Evolutionary conservation across 2,888 invertebrate genomes (phyloP).

Genomic region (Parascotia fuliginaria): DNA sequence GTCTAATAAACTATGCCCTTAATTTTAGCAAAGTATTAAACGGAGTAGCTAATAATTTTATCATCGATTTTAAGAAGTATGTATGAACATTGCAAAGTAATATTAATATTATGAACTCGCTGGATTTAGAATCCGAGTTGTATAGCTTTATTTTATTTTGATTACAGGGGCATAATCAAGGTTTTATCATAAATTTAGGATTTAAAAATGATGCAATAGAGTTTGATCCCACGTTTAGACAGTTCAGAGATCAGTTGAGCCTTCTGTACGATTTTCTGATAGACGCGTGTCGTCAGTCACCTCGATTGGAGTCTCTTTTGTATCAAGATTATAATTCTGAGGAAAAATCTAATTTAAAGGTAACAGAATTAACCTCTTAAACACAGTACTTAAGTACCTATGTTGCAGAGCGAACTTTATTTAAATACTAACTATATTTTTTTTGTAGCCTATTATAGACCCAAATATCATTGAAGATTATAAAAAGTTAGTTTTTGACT

Average conservation of each 20-base stretch:
- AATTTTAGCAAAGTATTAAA: too few species aligned
- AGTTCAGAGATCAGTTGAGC: constrained; percentile 89
- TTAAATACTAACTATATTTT: constrained; percentile 1
- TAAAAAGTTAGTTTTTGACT: constrained; percentile 85
- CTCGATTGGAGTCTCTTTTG: constrained; percentile 92
- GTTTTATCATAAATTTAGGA: constrained; percentile 87
- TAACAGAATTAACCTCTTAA: too few species aligned
- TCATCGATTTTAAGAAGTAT: too few species aligned
- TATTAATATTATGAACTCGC: too few species aligned
- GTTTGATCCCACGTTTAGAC: constrained; percentile 91
- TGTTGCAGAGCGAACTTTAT: too few species aligned
- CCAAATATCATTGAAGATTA: constrained; percentile 88
- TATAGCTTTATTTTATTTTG: neutral
- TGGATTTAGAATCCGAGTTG: too few species aligned
- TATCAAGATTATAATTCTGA: constrained; percentile 87
- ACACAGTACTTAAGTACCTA: too few species aligned
- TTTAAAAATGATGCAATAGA: constrained; percentile 87
- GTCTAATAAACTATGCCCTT: too few species aligned
- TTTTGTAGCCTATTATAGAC: constrained; percentile 90
- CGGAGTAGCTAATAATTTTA: too few species aligned
- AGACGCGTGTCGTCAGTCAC: constrained; percentile 89
- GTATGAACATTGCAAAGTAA: too few species aligned
- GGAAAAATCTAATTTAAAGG: constrained; percentile 57
- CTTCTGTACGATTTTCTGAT: constrained; percentile 91
- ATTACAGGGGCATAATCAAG: constrained; percentile 88